Percentiles rank a stretch among this genome's conserved stretches.
Conservation (phyloP, 2,888 invertebrate species). For the Stratiomys singularior region DNA sequence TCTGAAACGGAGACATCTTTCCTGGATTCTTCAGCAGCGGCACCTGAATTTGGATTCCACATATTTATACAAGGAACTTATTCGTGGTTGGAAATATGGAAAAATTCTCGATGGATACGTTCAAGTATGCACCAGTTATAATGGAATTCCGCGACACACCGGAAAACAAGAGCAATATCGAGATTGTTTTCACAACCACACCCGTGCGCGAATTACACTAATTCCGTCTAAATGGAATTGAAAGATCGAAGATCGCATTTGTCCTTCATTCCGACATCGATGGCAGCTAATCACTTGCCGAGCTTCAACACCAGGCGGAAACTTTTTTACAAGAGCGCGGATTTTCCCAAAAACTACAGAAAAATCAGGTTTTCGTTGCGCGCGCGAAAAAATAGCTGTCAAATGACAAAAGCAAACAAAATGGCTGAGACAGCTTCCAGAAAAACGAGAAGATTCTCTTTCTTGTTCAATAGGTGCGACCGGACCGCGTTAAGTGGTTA, state of each 20-base stretch:
- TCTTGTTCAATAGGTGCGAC: neutral
- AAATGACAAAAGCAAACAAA: constrained; percentile 21
- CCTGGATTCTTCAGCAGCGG: constrained; percentile 47
- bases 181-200: constrained; percentile 30
- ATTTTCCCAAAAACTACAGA: constrained; percentile 2
- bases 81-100: neutral
- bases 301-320: too few relatives aligned
- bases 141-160: neutral
- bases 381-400: constrained; percentile 21
- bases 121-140: neutral
- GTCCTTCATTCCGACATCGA: constrained; percentile 32
- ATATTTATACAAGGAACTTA: constrained; percentile 41
- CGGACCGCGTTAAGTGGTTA: neutral
- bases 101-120: neutral
- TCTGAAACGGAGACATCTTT: constrained; percentile 49
- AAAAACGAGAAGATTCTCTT: neutral
- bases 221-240: constrained; percentile 14
- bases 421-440: constrained; percentile 20
- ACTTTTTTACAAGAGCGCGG: neutral
- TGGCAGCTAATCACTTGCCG: neutral
- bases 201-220: constrained; percentile 17
- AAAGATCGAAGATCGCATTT: constrained; percentile 24
- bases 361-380: constrained; percentile 27
- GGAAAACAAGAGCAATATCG: neutral
- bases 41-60: constrained; percentile 49